Evolutionary conservation across 1,140 invertebrate genomes (phyloP), one percentile per base, ranked within the genome.

Genomic region (Drosophila subpulchrella): DNA sequence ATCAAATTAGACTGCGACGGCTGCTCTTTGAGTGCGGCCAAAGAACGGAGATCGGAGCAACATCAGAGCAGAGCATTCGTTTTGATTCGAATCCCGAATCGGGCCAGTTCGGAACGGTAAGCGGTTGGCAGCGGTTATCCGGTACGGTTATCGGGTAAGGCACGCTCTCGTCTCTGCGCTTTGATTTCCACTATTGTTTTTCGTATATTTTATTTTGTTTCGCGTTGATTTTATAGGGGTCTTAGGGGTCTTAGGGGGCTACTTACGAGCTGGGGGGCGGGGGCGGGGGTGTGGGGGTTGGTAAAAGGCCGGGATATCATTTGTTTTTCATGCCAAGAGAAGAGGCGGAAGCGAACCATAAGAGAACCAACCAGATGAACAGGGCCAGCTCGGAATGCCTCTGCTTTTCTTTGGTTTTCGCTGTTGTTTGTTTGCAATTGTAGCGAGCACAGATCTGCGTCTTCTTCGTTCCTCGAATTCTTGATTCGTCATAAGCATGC

Each of bases 1-100:
- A 84, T 91, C 68, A 82, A 74, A 80, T 91, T 90, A 85, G 88
- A 88, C 80, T 88, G 84, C 86, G 86, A 73, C 75, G 85, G 75
- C 66, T 71, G 81, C 80, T 80, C 74, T 80, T 83, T 82, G 79
- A 62, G 60, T 74, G 75, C 57, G 65, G 46, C 75, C 54, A 67
- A 59, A 39, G 39, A 60, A 72, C 70, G 67, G 34, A 39, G 39
- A 60, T 60, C 70, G 67, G 34, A 70, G 65, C 42, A 42, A 17
- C 48, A 51, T 8, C 47, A 8, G 47, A n/a, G 20, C 47, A n/a
- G 36, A 32, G 34, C 15, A 27, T 27, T 27, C 27, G 27, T 27
- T 27, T 27, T 27, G 27, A 60, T 50, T 30, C 20, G 27, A 67
- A 39, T 17, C 13, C 50, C 24, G 42, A 44, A 20, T 39, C 32